Evolutionary conservation across 2,888 invertebrate genomes (phyloP).

Genomic region (Sarcophaga subvicina): DNA sequence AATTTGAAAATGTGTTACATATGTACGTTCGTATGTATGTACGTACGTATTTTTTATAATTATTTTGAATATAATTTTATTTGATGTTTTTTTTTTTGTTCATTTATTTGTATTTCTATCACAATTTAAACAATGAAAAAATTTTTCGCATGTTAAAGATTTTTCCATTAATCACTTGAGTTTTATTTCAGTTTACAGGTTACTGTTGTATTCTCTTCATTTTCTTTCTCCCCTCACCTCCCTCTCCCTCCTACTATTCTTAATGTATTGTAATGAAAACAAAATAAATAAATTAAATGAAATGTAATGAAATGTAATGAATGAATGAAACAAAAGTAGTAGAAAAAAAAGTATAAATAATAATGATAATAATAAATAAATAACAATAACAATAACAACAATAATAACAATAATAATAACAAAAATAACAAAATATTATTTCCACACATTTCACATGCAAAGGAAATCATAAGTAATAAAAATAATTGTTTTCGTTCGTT

Average conservation of each 20-base stretch:
- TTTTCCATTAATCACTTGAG: constrained; percentile 67
- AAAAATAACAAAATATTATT: constrained; percentile 64
- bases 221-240: neutral
- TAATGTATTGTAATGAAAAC: too few species aligned
- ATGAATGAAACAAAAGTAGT: constrained; percentile 9
- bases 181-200: constrained; percentile 37
- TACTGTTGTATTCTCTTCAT: neutral
- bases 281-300: too few species aligned
- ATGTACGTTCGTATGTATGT: too few species aligned
- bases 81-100: too few species aligned
- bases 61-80: too few species aligned
- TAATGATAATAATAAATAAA: constrained; percentile 47
- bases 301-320: neutral
- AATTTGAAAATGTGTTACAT: too few species aligned
- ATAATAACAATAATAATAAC: constrained; percentile 33
- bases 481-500: constrained; percentile 67
- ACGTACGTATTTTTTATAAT: too few species aligned
- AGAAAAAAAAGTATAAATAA: neutral
- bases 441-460: constrained; percentile 69
- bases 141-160: constrained; percentile 67
- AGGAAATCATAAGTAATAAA: constrained; percentile 70
- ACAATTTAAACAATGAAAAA: constrained; percentile 58
- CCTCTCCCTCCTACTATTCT: too few species aligned
- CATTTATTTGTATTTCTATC: too few species aligned
- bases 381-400: constrained; percentile 40